Evolutionary conservation across 2,113 vertebrate genomes (phyloP), one percentile per base, ranked within the genome.

Genomic region (Tachysurus fulvidraco): DNA sequence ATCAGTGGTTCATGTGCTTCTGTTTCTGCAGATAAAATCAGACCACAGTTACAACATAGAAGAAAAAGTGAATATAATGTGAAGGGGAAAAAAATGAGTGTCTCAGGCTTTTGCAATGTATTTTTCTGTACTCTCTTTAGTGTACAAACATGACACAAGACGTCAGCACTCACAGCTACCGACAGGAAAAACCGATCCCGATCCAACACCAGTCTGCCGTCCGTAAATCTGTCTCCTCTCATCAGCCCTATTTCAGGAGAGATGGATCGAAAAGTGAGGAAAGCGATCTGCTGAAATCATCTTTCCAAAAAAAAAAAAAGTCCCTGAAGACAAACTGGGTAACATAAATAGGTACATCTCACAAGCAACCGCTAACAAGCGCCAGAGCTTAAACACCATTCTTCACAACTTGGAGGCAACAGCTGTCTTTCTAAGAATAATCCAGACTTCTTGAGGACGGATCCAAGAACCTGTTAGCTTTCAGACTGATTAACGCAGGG

Each of bases 221-320:
- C 57, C n/a, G 21, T 54, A 54, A 71, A 73, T 52, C 52, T 71
- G n/a, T 82, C 28, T 80, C 60, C 28, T 60, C 28, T 74, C 78
- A 73, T 78, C 46, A 77, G 86, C n/a, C 28, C 80, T 83, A 83
- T 87, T 83, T 87, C 55, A 77, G 86, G 71, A 77, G 55, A 13
- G 85, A 73, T 60, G 25, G 23, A 81, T 44, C 28, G 74, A 36
- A 85, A 60, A 65, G 25, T 8, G 6, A 69, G 77, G 64, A 80
- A 54, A 17, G 44, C 21, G 23, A 44, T 82, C 67, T 83, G 80
- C 19, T 87, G 69, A 87, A 76, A 83, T 83, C 71, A 83, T 77
- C 79, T 3, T 30, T 62, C 57, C 69, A 83, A 83, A 52, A 50
- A 50, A 50, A 50, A 36, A 36, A 36, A 62, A 73, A 12, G n/a